Conservation (phyloP, 1,140 invertebrate genomes). For the Scaptomyza graminum region DNA sequence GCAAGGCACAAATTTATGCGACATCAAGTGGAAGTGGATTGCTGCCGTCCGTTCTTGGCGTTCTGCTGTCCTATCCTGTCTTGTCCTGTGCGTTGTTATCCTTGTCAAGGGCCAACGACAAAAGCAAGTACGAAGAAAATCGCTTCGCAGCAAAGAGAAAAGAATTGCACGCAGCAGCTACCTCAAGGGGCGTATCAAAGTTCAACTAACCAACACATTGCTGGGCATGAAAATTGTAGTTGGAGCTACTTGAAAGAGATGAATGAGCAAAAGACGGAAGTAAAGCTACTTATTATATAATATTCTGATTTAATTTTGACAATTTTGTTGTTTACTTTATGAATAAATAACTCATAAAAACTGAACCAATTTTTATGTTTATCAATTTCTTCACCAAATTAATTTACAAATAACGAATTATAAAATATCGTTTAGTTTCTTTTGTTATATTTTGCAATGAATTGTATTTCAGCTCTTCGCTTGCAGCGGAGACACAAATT, state of each 20-base stretch:
- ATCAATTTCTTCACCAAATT: too few relatives aligned
- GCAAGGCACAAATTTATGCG: constrained; percentile 58
- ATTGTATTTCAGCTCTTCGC: too few relatives aligned
- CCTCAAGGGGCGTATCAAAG: constrained; percentile 27
- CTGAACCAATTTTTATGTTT: too few relatives aligned
- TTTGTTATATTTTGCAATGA: too few relatives aligned
- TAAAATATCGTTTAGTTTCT: too few relatives aligned
- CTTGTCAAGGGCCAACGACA: constrained; percentile 30
- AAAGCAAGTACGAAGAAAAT: constrained; percentile 10
- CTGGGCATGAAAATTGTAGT: constrained; percentile 5
- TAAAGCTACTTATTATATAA: neutral
- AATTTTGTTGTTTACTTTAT: neutral
- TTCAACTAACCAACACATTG: constrained; percentile 23
- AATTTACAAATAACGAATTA: too few relatives aligned
- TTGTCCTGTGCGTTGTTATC: constrained; percentile 28
- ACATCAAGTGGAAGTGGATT: constrained; percentile 51
- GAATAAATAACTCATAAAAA: too few relatives aligned
- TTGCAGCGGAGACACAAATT: neutral
- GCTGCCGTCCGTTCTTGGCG: constrained; percentile 26
- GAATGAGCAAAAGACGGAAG: neutral
- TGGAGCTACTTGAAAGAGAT: neutral
- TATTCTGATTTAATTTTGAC: too few relatives aligned
- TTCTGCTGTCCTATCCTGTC: constrained; percentile 7
- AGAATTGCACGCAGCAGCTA: constrained; percentile 17
- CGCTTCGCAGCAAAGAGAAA: neutral